phyloP scores from a whole-genome alignment of 2,888 invertebrate species.

The Diploptera punctata region DNA sequence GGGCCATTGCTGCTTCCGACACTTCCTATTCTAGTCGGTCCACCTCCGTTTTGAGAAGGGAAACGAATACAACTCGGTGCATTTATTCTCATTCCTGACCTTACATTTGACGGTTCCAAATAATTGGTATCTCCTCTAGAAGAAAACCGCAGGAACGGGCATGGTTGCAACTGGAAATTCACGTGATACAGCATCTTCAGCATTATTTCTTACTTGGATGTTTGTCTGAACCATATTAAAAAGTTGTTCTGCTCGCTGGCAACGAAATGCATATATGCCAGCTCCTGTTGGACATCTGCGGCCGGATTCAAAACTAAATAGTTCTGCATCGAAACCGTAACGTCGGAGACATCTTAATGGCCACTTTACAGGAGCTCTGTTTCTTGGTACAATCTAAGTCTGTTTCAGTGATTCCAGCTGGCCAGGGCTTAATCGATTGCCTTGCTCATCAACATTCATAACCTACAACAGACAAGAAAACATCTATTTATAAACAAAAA shows the following conservation, averaged over 20 bases:
- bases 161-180: constrained; percentile 52
- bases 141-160: constrained; percentile 55
- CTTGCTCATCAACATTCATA: constrained; percentile 61
- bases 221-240: constrained; percentile 88
- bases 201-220: constrained; percentile 70
- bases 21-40: constrained; percentile 52
- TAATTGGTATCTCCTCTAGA: constrained; percentile 58
- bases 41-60: constrained; percentile 51
- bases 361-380: constrained; percentile 84
- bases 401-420: constrained; percentile 86
- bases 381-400: constrained; percentile 86
- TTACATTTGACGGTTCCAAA: constrained; percentile 57
- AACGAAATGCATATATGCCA: constrained; percentile 94
- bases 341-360: constrained; percentile 87
- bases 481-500: no score
- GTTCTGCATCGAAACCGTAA: constrained; percentile 89
- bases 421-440: constrained; percentile 72
- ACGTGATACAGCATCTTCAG: constrained; percentile 54
- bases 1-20: constrained; percentile 54
- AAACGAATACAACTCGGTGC: constrained; percentile 41
- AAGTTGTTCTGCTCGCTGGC: constrained; percentile 83
- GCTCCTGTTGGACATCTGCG: constrained; percentile 84
- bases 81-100: constrained; percentile 48
- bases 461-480: constrained; percentile 52
- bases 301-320: constrained; percentile 95